Evolutionary conservation across 1,140 invertebrate species (phyloP), one percentile per base, ranked within the genome.

Genomic region (Muscidifurax raptorellus): DNA sequence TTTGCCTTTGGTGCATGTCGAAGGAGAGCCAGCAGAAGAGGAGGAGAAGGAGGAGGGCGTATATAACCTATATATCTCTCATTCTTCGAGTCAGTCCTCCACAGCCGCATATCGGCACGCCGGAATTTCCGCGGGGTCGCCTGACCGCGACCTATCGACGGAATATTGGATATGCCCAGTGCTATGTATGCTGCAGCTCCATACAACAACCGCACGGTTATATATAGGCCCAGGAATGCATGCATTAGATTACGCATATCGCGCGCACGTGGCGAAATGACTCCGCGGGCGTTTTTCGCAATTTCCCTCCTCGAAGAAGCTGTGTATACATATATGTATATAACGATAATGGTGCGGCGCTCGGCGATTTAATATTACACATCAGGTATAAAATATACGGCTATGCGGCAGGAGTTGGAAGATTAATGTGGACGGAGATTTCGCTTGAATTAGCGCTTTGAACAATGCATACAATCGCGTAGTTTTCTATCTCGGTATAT

Each of bases 91-190:
- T 59, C 52, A n/a, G 6, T 40, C 36, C 52, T 59, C 52, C 22
- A 2, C 52, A n/a, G 66, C 28, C 25, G 66, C 25, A 30, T 69
- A 27, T 69, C 66, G 66, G 66, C 27, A 69, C 66, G 66, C 66
- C 25, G 66, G 66, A 28, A 69, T 69, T 91, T 92, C 91, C 90
- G 90, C 91, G 89, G 87, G 90, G 87, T 92, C 89, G 90, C 89
- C 22, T 59, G 92, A 92, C 91, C 90, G 90, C 91, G 89, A 92
- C 89, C 89, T 90, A 92, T 92, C 88, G 90, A 88, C 86, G 18
- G 90, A 91, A 92, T 92, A 92, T 92, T 90, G 91, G 89, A 92
- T 40, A 40, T 91, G 90, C 91, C 90, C 88, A 9, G 36, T 10
- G 36, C 36, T 40, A 40, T 40, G 89, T 90, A 91, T 90, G 89